Evolutionary conservation across 1,140 invertebrate genomes (phyloP).

Genomic region (Hylaeus anthracinus): DNA sequence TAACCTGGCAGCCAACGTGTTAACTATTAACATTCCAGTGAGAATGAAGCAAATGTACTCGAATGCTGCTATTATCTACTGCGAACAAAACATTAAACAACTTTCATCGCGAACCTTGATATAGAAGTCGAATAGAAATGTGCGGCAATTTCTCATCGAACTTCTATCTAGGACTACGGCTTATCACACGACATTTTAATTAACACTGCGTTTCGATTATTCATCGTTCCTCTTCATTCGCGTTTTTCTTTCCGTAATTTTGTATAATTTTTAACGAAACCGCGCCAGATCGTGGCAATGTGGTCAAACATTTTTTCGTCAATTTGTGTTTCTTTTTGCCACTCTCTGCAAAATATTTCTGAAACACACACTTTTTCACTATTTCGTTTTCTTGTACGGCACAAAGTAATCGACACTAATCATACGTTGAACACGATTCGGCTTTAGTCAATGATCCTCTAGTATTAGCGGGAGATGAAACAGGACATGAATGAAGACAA

Average conservation of each 20-base stretch:
- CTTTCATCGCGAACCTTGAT: background rate
- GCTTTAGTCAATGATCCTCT: conserved; percentile 4
- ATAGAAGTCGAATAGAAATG: background rate
- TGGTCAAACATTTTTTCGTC: background rate
- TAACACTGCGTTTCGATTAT: background rate
- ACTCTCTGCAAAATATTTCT: background rate
- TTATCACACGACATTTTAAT: no score
- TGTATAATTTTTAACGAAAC: background rate
- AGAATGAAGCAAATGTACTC: no score
- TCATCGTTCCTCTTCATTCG: background rate
- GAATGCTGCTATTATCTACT: background rate
- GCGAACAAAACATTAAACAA: background rate
- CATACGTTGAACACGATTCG: background rate
- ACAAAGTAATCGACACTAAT: background rate
- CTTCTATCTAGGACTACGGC: no score
- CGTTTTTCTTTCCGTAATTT: background rate
- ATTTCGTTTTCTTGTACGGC: background rate
- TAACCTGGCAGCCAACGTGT: no score
- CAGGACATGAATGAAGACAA: conserved; percentile 60
- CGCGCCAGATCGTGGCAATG: no score
- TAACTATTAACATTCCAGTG: no score
- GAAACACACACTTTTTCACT: background rate
- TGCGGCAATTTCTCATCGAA: background rate
- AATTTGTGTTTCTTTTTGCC: background rate
- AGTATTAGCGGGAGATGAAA: conserved; percentile 35